These are phyloP conservation scores for Geococcyx californianus DNA, from an alignment of 2,113 vertebrate genomes.

Conservation along the genomic window DNA sequence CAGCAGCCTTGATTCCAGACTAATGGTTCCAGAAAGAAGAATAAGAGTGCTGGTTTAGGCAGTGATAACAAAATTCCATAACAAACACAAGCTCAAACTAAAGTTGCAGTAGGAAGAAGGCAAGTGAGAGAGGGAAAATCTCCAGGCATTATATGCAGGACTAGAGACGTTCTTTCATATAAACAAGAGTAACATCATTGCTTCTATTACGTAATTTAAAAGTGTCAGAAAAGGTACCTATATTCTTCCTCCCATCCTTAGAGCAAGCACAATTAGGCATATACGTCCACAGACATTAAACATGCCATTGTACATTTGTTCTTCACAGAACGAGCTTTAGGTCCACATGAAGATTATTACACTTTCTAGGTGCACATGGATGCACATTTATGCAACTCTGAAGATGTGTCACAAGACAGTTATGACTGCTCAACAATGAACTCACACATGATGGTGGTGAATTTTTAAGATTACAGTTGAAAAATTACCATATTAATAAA, in stretches of 20 bases:
- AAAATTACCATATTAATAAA: neutral
- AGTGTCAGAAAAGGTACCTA: neutral
- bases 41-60: neutral
- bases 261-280: slow-evolving; percentile 12
- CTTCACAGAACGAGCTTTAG: neutral
- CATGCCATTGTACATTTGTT: neutral
- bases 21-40: neutral
- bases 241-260: slow-evolving; percentile 26
- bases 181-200: neutral
- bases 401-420: slow-evolving; percentile 4
- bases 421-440: slow-evolving; percentile 1
- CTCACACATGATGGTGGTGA: neutral
- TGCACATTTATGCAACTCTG: slow-evolving; percentile 25
- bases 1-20: neutral
- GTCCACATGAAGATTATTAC: neutral
- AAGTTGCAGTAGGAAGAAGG: neutral
- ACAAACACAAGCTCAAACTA: neutral
- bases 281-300: slow-evolving; percentile 10
- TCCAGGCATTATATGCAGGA: neutral
- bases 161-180: neutral
- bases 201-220: neutral
- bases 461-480: neutral
- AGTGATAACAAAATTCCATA: neutral
- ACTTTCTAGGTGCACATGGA: neutral
- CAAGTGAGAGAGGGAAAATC: neutral